These are phyloP conservation scores for Ploceus nigricollis DNA, from an alignment of 2,113 vertebrate species.

Conservation along the genomic window DNA sequence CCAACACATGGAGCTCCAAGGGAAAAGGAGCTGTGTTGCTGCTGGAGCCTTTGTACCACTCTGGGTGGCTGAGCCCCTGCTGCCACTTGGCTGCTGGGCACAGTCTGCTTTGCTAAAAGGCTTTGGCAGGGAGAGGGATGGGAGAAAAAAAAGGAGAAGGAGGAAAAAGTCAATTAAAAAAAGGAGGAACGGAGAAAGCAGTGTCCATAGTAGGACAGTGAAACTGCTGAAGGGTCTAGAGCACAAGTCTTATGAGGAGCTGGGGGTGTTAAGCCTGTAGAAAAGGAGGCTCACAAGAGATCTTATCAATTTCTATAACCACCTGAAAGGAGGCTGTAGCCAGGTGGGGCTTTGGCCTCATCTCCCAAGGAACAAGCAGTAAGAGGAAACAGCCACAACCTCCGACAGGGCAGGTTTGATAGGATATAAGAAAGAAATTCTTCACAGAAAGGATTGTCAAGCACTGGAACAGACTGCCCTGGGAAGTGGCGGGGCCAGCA, in stretches of 20 bases:
- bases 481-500: not conserved
- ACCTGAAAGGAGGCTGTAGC: not conserved
- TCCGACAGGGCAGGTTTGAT: not conserved
- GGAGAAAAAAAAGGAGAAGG: not conserved
- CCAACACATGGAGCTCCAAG: not conserved
- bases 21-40: not conserved
- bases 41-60: not conserved
- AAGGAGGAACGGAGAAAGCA: not conserved
- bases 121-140: not conserved
- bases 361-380: not conserved
- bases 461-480: not conserved
- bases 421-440: not conserved
- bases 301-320: accelerated
- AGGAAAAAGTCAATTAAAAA: not conserved
- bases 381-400: not conserved
- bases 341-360: not conserved
- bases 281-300: not conserved
- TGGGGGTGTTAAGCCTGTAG: not conserved
- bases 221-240: not conserved
- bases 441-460: no score
- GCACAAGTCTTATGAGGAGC: not conserved
- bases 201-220: not conserved
- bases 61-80: accelerated
- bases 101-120: not conserved
- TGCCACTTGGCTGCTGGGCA: not conserved